Evolutionary conservation across 2,888 invertebrate genomes (phyloP).

Genomic region (Apotomis turbidana): DNA sequence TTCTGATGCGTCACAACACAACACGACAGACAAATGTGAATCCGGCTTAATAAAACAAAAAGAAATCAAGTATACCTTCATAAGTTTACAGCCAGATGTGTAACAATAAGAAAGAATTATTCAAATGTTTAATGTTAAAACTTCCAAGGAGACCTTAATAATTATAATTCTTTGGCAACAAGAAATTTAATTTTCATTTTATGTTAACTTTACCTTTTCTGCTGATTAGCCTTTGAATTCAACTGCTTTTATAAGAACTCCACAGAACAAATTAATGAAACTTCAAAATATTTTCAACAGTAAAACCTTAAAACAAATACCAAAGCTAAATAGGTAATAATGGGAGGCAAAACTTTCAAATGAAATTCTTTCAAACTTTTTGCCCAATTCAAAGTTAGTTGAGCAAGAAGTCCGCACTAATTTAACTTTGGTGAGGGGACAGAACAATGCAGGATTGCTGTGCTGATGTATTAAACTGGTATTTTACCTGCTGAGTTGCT

Average conservation of each 20-base stretch:
- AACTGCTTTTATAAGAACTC: constrained; percentile 47
- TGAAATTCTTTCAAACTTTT: constrained; percentile 71
- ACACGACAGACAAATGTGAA: too few relatives aligned
- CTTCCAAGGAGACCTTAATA: constrained; percentile 16
- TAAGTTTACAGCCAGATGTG: neutral
- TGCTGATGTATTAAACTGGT: constrained; percentile 7
- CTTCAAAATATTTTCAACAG: constrained; percentile 60
- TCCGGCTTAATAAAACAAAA: neutral
- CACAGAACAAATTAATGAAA: constrained; percentile 61
- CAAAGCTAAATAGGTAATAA: constrained; percentile 69
- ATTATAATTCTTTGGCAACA: constrained; percentile 21
- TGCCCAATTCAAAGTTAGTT: constrained; percentile 62
- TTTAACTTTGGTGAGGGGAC: constrained; percentile 55
- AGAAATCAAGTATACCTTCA: neutral
- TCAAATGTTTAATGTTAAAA: constrained; percentile 1
- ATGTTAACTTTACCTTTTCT: constrained; percentile 37
- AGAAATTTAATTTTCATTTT: constrained; percentile 36
- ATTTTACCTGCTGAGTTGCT: too few relatives aligned
- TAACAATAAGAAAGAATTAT: constrained; percentile 4
- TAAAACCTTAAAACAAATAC: constrained; percentile 59
- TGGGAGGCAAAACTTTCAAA: constrained; percentile 69
- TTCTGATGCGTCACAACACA: too few relatives aligned
- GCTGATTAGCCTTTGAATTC: constrained; percentile 37
- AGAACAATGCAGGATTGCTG: constrained; percentile 15
- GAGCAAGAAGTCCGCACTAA: constrained; percentile 57